Conservation (phyloP, 1,140 invertebrate species). For the Nilaparvata lugens region DNA sequence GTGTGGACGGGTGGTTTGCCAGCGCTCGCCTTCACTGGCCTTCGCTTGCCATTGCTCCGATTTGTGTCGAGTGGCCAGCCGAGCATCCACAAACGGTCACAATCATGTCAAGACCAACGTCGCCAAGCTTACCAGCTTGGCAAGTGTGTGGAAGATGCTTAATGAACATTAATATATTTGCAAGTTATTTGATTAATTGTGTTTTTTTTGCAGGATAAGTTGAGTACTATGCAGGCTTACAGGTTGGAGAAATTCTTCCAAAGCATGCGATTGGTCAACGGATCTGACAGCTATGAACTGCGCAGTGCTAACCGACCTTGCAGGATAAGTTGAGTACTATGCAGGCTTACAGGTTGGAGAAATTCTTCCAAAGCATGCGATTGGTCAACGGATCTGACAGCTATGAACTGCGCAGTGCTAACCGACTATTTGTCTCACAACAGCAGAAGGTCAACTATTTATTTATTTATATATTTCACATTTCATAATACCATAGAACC, state of each 20-base stretch:
- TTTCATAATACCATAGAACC: too few relatives aligned
- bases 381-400: slow-evolving; percentile 31
- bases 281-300: slow-evolving; percentile 49
- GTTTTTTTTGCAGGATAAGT: slow-evolving; percentile 48
- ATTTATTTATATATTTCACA: too few relatives aligned
- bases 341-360: slow-evolving; percentile 53
- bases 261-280: slow-evolving; percentile 32
- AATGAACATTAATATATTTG: too few relatives aligned
- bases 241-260: slow-evolving; percentile 48
- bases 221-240: slow-evolving; percentile 52
- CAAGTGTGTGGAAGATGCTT: too few relatives aligned
- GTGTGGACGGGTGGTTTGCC: too few relatives aligned
- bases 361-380: slow-evolving; percentile 39
- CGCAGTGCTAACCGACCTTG: slow-evolving; percentile 55
- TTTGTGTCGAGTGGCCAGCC: too few relatives aligned
- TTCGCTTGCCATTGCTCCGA: too few relatives aligned
- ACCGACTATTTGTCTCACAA: slow-evolving; percentile 62
- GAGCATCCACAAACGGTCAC: too few relatives aligned
- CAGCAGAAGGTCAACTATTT: slow-evolving; percentile 4
- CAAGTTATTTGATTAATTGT: too few relatives aligned
- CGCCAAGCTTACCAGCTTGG: too few relatives aligned
- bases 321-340: slow-evolving; percentile 53
- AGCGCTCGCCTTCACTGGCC: too few relatives aligned
- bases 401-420: slow-evolving; percentile 65
- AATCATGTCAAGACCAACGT: too few relatives aligned